Evolutionary conservation across 2,113 vertebrate species (phyloP), one percentile per base, ranked within the genome.

Genomic region (Aphyosemion australe): DNA sequence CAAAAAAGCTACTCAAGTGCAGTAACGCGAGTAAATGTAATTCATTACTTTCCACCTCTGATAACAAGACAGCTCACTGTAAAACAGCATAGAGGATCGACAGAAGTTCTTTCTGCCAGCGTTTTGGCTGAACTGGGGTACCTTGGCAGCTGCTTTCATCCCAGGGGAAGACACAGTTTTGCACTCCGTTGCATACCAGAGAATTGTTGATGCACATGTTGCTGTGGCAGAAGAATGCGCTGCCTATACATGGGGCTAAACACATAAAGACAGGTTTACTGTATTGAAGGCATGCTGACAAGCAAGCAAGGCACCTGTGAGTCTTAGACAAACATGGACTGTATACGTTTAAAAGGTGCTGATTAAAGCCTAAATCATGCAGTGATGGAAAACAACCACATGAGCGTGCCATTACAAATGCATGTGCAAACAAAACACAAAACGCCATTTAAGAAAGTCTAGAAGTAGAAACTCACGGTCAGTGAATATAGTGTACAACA

Each of bases 181-280:
- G 97, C 58, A 98, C 87, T 48, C 96, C 97, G 32, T 98, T 99
- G 82, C 97, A 99, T 74, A 98, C 96, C 78, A 99, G 91, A 68
- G 96, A 95, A 77, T 92, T 96, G 89, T 99, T 98, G 94, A 99
- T 97, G 88, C 97, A 99, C 97, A 99, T 98, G 92, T 95, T 98
- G 85, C 94, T 98, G 82, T 99, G 95, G 87, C 97, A 99, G 83
- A 98, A 99, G 86, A 95, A 99, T 13, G 94, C 91, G 74, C 84
- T 91, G 62, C 91, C 85, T 37, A 73, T 78, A 83, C 97, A 99
- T 47, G 97, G 97, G 72, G 96, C 97, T 99, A 80, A 41, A 89
- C 3, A 87, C 31, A 82, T 32, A 85, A 49, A 76, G 26, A 69
- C 14, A 63, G 34, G 18, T 43, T 32, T 15, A 12, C 34, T 34